Evolutionary conservation across 2,113 vertebrate genomes (phyloP), one percentile per base, ranked within the genome.

Genomic region (Butastur rufipennis): DNA sequence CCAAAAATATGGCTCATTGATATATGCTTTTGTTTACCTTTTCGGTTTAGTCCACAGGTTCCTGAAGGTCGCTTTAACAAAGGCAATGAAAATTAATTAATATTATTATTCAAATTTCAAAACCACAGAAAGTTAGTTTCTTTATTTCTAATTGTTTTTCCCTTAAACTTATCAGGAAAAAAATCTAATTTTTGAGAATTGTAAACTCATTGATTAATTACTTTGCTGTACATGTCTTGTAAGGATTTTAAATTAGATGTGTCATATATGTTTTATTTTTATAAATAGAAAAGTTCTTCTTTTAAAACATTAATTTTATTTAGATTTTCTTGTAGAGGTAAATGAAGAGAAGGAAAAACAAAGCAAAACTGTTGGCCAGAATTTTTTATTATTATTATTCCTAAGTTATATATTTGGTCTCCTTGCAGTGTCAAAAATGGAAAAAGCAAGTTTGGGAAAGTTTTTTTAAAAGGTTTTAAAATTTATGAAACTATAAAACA

Each of bases 81-180:
- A 81, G 20, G 21, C 42, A 95, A 61, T 23, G 8, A 88, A 93
- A 87, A 36, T 16, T 86, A 82, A 77, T 93, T 74, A 92, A 66
- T 92, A 84, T 79, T 63, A n/a, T 91, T 66, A n/a, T 55, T 70
- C 86, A 23, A 78, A 81, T 61, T 72, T 80, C 50, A 93, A 95
- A 81, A 81, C 65, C 78, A 86, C 77, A 55, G 55, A 7, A 93
- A 88, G 53, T 43, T 67, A 80, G 7, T 38, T 47, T 78, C 47
- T 94, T 89, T 95, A 90, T 96, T 93, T 97, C 67, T 89, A 86
- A 59, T 55, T 81, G 43, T 7, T 95, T 95, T 62, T 61, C 31
- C 38, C 63, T 59, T 88, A 88, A 85, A 42, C 32, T 62, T 40
- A 9, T 72, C 10, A 43, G 21, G 36, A 77, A 79, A 31, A 23